These are phyloP conservation scores for Athalia circularis DNA, from an alignment of 2,888 invertebrate genomes.

Conservation along the genomic window DNA sequence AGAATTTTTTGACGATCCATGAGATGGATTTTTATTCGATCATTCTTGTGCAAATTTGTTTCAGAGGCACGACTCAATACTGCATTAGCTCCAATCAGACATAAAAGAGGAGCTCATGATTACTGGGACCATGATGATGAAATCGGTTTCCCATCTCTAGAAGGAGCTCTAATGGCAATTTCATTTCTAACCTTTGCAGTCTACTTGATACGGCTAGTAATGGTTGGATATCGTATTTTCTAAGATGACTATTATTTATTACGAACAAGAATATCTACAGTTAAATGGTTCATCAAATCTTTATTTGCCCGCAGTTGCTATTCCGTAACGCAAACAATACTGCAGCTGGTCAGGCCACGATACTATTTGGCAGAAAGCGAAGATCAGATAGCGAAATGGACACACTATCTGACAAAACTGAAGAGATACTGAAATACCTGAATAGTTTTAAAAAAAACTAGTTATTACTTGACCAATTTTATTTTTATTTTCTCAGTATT, in stretches of 20 bases:
- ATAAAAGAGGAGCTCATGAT: slow-evolving; percentile 61
- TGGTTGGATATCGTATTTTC: slow-evolving; percentile 75
- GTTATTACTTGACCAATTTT: neutral
- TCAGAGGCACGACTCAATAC: slow-evolving; percentile 63
- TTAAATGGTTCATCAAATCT: slow-evolving; percentile 3
- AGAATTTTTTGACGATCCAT: slow-evolving; percentile 4
- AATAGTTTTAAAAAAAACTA: slow-evolving; percentile 39
- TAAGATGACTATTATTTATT: neutral
- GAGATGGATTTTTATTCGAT: slow-evolving; percentile 55
- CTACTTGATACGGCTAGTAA: slow-evolving; percentile 87
- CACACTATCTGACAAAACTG: slow-evolving; percentile 59
- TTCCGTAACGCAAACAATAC: slow-evolving; percentile 61
- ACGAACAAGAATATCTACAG: neutral
- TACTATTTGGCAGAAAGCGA: slow-evolving; percentile 66
- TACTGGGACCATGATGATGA: slow-evolving; percentile 75
- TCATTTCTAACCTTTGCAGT: slow-evolving; percentile 91
- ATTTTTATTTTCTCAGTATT: neutral
- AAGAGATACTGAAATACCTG: slow-evolving; percentile 62
- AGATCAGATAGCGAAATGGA: slow-evolving; percentile 55
- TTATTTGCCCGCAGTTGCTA: slow-evolving; percentile 60
- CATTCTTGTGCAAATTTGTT: slow-evolving; percentile 32
- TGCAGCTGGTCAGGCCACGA: slow-evolving; percentile 40
- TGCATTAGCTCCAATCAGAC: slow-evolving; percentile 54
- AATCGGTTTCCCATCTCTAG: slow-evolving; percentile 87
- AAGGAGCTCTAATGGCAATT: slow-evolving; percentile 88